Conservation (phyloP, 2,888 invertebrate species). For the Diaphora mendica region DNA sequence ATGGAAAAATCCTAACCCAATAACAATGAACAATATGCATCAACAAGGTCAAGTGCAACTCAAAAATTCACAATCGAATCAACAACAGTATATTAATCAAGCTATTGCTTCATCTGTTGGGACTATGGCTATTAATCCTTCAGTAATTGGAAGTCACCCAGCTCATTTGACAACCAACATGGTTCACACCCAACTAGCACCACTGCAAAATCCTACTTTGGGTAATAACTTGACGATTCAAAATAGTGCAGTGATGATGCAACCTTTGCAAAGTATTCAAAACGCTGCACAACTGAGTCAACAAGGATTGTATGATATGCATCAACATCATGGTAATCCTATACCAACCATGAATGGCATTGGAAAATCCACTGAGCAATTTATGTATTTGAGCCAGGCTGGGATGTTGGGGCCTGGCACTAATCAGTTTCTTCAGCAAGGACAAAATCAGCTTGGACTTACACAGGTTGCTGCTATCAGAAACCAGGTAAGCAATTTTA, state of each 20-base stretch:
- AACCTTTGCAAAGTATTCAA: conserved; percentile 81
- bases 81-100: conserved; percentile 83
- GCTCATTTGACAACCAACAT: conserved; percentile 81
- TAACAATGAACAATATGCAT: conserved; percentile 86
- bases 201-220: conserved; percentile 81
- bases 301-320: conserved; percentile 83
- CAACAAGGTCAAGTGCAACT: conserved; percentile 84
- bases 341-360: conserved; percentile 85
- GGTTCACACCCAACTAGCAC: conserved; percentile 85
- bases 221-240: conserved; percentile 79
- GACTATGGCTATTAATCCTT: conserved; percentile 80
- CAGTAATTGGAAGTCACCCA: conserved; percentile 81
- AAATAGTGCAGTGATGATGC: conserved; percentile 83
- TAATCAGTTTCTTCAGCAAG: conserved; percentile 87
- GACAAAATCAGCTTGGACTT: conserved; percentile 87
- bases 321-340: conserved; percentile 79
- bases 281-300: conserved; percentile 84
- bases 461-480: conserved; percentile 81
- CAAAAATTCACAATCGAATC: conserved; percentile 83
- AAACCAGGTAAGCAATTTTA: conserved; percentile 76
- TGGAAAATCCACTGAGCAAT: conserved; percentile 82
- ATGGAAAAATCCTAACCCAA: conserved; percentile 92
- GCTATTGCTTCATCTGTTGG: conserved; percentile 81
- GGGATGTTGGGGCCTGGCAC: conserved; percentile 87
- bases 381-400: conserved; percentile 83